Base-by-base conservation (phyloP, 2,797 vertebrate genomes). In the Lithobates sylvaticus region DNA sequence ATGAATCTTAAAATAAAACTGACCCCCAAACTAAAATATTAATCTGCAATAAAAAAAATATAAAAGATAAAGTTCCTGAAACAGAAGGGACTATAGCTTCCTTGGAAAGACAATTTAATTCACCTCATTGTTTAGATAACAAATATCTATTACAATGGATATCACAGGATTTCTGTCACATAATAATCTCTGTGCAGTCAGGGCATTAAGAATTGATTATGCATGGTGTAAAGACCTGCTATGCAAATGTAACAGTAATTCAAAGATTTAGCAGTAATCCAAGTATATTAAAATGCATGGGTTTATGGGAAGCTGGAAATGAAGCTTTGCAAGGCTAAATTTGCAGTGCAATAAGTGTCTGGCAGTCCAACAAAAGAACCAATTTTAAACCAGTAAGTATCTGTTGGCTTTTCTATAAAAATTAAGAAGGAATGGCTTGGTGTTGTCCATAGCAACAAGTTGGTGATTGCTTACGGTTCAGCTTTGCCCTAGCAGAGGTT, bases 151-250 rank as follows among this genome's bases (percentile, higher is more conserved):
- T 34, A 26, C 21, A 47, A 13, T 29, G 69, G n/a, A 16, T 42
- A 39, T n/a, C 12, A 74, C 10, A 27, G 44, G 39, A n/a, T 74
- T 74, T 26, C 39, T 47, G 23, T 47, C 72, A 47, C 23, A n/a
- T 18, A 50, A 4, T 80, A 50, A 32, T 80, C 44, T 70, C 23
- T 78, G n/a, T 67, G n/a, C 32, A 26, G 44, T 78, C 36, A 27
- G 15, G 21, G 69, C 69, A 71, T 61, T 61, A 61, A 23, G 21
- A 23, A 61, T 23, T 61, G 21, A 61, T 61, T 61, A 61, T 61
- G 7, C 8, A 61, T 23, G 21, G 54, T 61, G 54, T 61, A 61
- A 61, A 61, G 54, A 61, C 5, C 21, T 61, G 54, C 21, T 23
- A 61, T 61, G 54, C 54, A n/a, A 61, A 61, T 23, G 21, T 21